Evolutionary conservation across 2,888 invertebrate genomes (phyloP), one percentile per base, ranked within the genome.

Genomic region (Rhagophthalmus giganteus): DNA sequence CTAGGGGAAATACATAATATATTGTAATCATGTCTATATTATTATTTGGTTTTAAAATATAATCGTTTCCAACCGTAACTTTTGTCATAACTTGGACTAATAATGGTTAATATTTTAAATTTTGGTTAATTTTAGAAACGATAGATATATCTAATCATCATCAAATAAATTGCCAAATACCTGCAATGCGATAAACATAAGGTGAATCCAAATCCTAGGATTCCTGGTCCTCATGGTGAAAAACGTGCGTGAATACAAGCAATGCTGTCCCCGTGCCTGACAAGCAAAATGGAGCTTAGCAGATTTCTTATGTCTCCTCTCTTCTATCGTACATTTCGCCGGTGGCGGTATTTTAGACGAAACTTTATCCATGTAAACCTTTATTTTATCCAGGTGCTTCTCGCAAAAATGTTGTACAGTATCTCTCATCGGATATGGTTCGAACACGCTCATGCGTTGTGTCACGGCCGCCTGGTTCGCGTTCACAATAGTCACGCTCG

Each of bases 331-430:
- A 72, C 94, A 95, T 70, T 93, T 91, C 2, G 90, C 90, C 0
- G 96, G 95, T 28, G 94, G 87, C 8, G 95, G 95, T 66, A 95
- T 80, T 66, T 87, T 80, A 54, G 89, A 79, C 15, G 88, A 88
- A 2, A 94, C 84, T 68, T 90, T 90, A 62, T 89, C 88, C 87
- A 96, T 94, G 68, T 91, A 96, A 11, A 84, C 81, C 72, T 92
- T 90, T 47, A 96, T 95, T 72, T 94, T 94, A 60, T 89, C 87
- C 58, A 94, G 76, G 70, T 96, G 94, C 73, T 96, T 95, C 74
- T 94, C 94, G 74, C 95, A 95, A 75, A 96, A 96, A 74, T 95
- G 94, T 68, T 94, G 93, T 27, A 96, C 92, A 0, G 91, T 90
- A 71, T 92, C 91, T 13, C 90, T 74, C 90, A 91, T 90, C n/a